Conservation (phyloP, 2,113 vertebrate species). For the Falcunculus frontatus region DNA sequence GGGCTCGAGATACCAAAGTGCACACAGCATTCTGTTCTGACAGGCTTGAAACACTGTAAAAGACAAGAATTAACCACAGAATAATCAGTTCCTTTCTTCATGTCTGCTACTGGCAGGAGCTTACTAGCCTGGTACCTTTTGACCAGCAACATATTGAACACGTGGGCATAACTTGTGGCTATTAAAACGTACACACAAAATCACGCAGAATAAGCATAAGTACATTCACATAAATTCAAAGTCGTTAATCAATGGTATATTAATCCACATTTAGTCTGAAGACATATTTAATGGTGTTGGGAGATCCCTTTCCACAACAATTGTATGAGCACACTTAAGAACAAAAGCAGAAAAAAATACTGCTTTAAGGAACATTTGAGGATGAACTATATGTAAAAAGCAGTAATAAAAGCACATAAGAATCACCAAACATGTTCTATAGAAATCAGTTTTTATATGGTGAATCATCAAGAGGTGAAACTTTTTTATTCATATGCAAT, state of each 20-base stretch:
- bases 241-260: neutral
- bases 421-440: neutral
- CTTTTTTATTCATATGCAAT: neutral
- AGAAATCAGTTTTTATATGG: neutral
- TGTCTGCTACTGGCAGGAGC: neutral
- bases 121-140: neutral
- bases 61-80: neutral
- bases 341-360: neutral
- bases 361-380: neutral
- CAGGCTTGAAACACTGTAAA: neutral
- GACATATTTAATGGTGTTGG: neutral
- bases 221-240: neutral
- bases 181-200: neutral
- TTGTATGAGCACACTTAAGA: neutral
- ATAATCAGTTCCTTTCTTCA: neutral
- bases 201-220: neutral
- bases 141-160: neutral
- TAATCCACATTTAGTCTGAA: neutral
- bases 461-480: neutral
- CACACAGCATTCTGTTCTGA: neutral
- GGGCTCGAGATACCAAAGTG: neutral
- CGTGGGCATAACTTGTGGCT: rapidly evolving
- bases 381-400: neutral
- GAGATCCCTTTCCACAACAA: neutral
- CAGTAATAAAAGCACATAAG: neutral